Base-by-base conservation (phyloP, 2,888 invertebrate genomes). In the Sphaerophoria taeniata region DNA sequence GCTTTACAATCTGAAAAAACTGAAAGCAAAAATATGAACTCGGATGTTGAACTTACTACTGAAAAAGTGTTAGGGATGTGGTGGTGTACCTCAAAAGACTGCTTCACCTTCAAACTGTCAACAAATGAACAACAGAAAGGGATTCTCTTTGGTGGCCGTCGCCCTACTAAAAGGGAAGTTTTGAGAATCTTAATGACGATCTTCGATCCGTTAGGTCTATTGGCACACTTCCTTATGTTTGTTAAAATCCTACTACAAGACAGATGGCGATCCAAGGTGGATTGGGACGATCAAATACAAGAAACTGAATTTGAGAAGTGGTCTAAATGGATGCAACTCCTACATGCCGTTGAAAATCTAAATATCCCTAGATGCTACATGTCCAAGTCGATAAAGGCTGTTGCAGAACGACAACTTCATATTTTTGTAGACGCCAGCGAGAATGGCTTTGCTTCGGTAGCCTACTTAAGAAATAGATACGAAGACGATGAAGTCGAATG, bases 21-120 rank as follows among this genome's bases (percentile, higher is more conserved):
- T n/a, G n/a, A n/a, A n/a, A n/a, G n/a, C n/a, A n/a, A 53, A 4
- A 55, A 55, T 6, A 11, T 84, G 33, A 73, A 69, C 34, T 34
- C 65, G 2, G 36, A 63, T 0, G 14, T 61, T 56, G 71, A 84
- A 45, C 49, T 51, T 33, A n/a, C 45, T 7, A 70, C 56, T 11
- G 70, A 47, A 12, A 56, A 56, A 6, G 70, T 70, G 11, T 16
- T 56, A 45, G 56, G 70, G 2, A 69, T 69, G 14, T 69, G 43
- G 43, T 56, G 55, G n/a, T n/a, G n/a, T n/a, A n/a, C n/a, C n/a
- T n/a, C n/a, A n/a, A n/a, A n/a, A n/a, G n/a, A n/a, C n/a, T n/a
- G n/a, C n/a, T n/a, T n/a, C n/a, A n/a, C n/a, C n/a, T n/a, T n/a
- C n/a, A n/a, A n/a, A n/a, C n/a, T 56, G 1, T 16, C 39, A 39